Evolutionary conservation across 2,113 vertebrate species (phyloP), one percentile per base, ranked within the genome.

Genomic region (Rhadina sibilatrix): DNA sequence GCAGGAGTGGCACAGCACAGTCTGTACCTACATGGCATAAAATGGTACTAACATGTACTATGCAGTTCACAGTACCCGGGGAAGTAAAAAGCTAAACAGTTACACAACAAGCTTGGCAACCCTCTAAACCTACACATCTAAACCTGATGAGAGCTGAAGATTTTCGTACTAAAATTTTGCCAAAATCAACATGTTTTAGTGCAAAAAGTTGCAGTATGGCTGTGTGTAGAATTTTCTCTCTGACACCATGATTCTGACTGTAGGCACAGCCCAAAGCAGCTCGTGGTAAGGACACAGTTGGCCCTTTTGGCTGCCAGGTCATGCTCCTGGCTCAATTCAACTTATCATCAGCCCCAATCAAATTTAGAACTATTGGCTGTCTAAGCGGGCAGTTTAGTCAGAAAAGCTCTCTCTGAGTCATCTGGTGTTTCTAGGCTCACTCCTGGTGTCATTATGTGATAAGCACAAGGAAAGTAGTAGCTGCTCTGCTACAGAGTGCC

Each of bases 1-100:
- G 50, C 35, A 76, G 49, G 66, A 47, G 15, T 2, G 3, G 28
- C 21, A 18, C 2, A 2, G 63, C 53, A 74, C 70, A 65, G 30
- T 9, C 61, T 79, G 66, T 38, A 68, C 49, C 61, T 82, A 8
- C 1, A 0, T 20, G 54, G 17, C 57, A 28, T 37, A 40, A 77
- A 63, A 5, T 2, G 5, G 18, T n/a, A 5, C 23, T 17, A 4
- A 49, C 5, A 2, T 20, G 15, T 13, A 27, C 20, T 50, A 0
- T 22, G 1, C 17, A 50, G 74, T 70, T 71, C 54, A 70, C 37
- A 70, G 42, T 31, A 6, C 50, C 30, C 33, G 53, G 38, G 44
- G 35, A 93, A 54, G 1, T 47, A 27, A 50, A 59, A 70, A 82
- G 16, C 81, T 38, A 10, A 94, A 70, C 61, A 57, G 52, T 91